Evolutionary conservation across 2,888 invertebrate species (phyloP).

Genomic region (Leptinotarsa rubiginosa): DNA sequence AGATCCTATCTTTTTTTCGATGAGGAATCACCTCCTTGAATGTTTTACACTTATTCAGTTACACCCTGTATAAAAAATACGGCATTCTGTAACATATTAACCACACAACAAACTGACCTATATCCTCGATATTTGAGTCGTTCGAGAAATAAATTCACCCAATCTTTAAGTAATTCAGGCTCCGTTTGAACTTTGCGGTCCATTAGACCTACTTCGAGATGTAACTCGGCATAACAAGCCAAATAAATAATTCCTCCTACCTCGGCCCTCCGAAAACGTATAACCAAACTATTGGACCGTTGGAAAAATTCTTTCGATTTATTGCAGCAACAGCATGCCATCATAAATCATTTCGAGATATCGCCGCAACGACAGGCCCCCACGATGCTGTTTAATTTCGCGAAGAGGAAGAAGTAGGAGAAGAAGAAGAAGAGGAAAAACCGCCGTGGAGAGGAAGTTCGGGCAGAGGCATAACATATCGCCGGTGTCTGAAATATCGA

Average conservation of each 20-base stretch:
- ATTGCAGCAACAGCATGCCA: slow-evolving; percentile 58
- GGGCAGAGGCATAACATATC: slow-evolving; percentile 19
- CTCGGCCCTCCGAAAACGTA: slow-evolving; percentile 24
- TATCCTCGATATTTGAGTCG: background rate
- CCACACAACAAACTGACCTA: no score
- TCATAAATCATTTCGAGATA: slow-evolving; percentile 64
- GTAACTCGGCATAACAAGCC: slow-evolving; percentile 31
- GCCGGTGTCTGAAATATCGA: slow-evolving; percentile 33
- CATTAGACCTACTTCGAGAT: slow-evolving; percentile 33
- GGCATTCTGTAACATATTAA: no score
- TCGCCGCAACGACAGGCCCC: slow-evolving; percentile 57
- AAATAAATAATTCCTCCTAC: slow-evolving; percentile 32
- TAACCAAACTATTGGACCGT: slow-evolving; percentile 46
- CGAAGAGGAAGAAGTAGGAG: slow-evolving; percentile 17
- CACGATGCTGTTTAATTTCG: slow-evolving; percentile 38
- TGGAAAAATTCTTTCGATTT: slow-evolving; percentile 54
- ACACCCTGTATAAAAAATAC: no score
- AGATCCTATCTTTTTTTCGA: no score
- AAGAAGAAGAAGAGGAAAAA: slow-evolving; percentile 4
- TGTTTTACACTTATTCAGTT: no score
- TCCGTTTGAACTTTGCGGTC: slow-evolving; percentile 30
- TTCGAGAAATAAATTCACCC: no score
- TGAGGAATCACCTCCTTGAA: no score
- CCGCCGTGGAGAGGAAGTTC: slow-evolving; percentile 2
- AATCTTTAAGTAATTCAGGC: slow-evolving; percentile 11